These are phyloP conservation scores for Bursaphelenchus okinawaensis DNA, from an alignment of 2,888 invertebrate genomes.

Conservation along the genomic window DNA sequence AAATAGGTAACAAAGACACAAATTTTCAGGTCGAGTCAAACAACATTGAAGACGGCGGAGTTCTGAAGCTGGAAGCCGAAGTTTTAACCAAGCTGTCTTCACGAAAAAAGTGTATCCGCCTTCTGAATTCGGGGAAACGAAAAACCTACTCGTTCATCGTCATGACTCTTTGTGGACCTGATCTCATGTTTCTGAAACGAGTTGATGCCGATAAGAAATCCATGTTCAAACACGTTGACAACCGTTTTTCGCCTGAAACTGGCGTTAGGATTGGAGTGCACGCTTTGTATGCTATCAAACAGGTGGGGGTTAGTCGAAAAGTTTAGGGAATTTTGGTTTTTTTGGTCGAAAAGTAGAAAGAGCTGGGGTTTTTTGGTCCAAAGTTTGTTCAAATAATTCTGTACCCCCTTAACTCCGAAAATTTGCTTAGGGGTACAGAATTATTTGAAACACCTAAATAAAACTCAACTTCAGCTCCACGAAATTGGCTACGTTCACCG, in stretches of 20 bases:
- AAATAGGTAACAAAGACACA: no score
- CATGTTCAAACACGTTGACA: slow-evolving; percentile 15
- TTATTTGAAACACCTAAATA: no score
- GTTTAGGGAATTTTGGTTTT: no score
- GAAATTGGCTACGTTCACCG: slow-evolving; percentile 33
- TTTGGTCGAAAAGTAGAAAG: no score
- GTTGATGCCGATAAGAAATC: background rate
- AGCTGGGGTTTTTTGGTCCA: no score
- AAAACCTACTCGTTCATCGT: slow-evolving; percentile 21
- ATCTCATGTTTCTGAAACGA: slow-evolving; percentile 27
- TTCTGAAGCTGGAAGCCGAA: slow-evolving; percentile 26
- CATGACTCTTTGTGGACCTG: slow-evolving; percentile 48
- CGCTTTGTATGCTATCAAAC: slow-evolving; percentile 36
- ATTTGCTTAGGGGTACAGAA: no score
- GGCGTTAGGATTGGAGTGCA: slow-evolving; percentile 3
- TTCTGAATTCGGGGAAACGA: slow-evolving; percentile 14
- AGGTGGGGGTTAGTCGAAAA: no score
- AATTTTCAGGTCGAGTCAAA: slow-evolving; percentile 7
- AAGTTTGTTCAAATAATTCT: no score
- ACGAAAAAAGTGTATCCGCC: slow-evolving; percentile 20
- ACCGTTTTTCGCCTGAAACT: slow-evolving; percentile 12
- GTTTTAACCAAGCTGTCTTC: slow-evolving; percentile 16
- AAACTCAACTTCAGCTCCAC: no score
- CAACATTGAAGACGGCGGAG: slow-evolving; percentile 16
- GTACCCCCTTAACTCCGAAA: no score